phyloP scores from a whole-genome alignment of 2,797 vertebrate species.

The Lepilemur septentrionalis region DNA sequence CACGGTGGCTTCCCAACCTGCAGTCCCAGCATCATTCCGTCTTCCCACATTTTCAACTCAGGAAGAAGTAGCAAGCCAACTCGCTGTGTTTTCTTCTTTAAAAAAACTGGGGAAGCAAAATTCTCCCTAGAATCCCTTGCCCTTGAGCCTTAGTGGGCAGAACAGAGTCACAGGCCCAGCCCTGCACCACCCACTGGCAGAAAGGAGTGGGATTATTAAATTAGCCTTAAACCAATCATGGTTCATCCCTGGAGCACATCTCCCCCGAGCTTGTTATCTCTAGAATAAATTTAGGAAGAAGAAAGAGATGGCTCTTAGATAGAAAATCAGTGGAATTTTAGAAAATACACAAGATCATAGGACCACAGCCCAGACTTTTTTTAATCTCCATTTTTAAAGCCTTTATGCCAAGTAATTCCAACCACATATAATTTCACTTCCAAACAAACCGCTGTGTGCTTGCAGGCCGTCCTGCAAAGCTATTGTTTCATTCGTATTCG shows the following conservation, averaged over 20 bases:
- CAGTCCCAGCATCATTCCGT: rapidly evolving
- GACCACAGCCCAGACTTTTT: neutral
- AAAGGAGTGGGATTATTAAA: neutral
- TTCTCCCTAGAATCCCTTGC: neutral
- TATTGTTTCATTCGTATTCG: neutral
- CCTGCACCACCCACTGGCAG: neutral
- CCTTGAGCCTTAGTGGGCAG: neutral
- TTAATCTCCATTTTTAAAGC: neutral
- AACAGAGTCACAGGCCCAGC: neutral
- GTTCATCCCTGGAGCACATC: neutral
- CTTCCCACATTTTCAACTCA: neutral
- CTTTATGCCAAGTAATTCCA: neutral
- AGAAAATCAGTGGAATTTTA: neutral
- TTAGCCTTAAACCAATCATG: neutral
- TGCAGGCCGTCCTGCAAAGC: neutral
- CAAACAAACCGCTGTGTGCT: neutral
- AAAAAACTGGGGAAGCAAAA: neutral
- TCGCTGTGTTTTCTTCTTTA: neutral
- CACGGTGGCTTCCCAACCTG: neutral
- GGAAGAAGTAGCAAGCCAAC: no score
- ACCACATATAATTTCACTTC: neutral
- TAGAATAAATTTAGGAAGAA: neutral
- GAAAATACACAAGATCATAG: neutral
- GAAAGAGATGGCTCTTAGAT: neutral
- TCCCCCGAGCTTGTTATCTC: neutral